These are phyloP conservation scores for Heliothis peltigera DNA, from an alignment of 2,888 invertebrate genomes.

Conservation along the genomic window DNA sequence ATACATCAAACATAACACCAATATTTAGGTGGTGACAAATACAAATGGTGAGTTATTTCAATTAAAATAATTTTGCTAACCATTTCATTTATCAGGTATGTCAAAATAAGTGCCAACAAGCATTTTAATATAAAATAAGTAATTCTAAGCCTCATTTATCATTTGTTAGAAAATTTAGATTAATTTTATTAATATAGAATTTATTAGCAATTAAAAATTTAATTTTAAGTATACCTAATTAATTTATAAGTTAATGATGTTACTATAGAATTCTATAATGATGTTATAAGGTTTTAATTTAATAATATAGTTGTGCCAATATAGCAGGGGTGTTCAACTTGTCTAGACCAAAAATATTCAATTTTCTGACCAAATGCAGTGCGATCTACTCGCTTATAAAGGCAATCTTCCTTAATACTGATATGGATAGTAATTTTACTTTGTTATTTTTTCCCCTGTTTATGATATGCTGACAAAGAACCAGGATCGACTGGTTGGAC, in stretches of 20 bases:
- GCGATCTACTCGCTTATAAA: background rate
- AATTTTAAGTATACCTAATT: conserved; percentile 61
- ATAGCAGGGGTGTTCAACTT: conserved; percentile 4
- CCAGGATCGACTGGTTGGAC: too few relatives aligned
- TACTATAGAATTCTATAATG: conserved; percentile 58
- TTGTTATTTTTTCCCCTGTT: too few relatives aligned
- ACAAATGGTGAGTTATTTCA: background rate
- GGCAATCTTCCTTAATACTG: too few relatives aligned
- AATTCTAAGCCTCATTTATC: conserved; percentile 45
- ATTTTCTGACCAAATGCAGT: conserved; percentile 5
- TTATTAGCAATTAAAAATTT: conserved; percentile 54
- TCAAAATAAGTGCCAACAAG: conserved; percentile 62
- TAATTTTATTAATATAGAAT: conserved; percentile 59
- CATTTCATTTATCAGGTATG: conserved; percentile 15
- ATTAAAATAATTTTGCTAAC: background rate
- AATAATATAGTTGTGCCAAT: conserved; percentile 59
- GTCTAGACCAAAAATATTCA: too few relatives aligned
- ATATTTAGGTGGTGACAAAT: too few relatives aligned
- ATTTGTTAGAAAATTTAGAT: conserved; percentile 58
- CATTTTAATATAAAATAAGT: conserved; percentile 34
- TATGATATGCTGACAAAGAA: too few relatives aligned
- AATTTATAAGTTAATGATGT: conserved; percentile 61
- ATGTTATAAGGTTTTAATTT: conserved; percentile 61
- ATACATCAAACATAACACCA: background rate
- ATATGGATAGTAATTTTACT: too few relatives aligned